Evolutionary conservation across 1,140 invertebrate species (phyloP), one percentile per base, ranked within the genome.

Genomic region (Pogonomyrmex barbatus): DNA sequence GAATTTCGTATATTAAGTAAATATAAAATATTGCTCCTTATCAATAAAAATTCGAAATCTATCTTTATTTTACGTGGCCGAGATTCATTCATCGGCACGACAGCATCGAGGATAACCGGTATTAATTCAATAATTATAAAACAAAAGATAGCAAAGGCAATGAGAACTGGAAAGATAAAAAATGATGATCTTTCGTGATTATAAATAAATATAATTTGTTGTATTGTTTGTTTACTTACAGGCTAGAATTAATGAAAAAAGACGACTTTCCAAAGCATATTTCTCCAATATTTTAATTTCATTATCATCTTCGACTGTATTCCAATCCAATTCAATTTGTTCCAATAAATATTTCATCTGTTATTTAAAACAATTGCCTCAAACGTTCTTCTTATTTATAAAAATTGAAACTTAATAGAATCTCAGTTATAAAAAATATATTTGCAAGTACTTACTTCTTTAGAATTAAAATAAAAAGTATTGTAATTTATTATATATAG

Each of bases 1-100:
- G 9, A 2, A 54, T 47, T 36, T 63, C 60, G 17, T 54, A 5
- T 42, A 65, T 54, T 17, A 76, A 45, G 14, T 56, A 42, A 9
- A 65, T 17, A 14, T 42, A 42, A 94, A 82, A 54, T 86, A 62
- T 12, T 82, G 9, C 2, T 54, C 3, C 5, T 60, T 12, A 2
- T 86, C 78, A 4, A 86, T 24, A 12, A 86, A 30, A 86, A 54
- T 50, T 86, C 77, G 2, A 52, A 58, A 0, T 14, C 4, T 3
- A 82, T 4, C 14, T 65, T 12, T 14, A 71, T 56, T 39, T 75
- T 58, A 1, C 54, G 58, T 36, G 47, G 47, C 1, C 68, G 70
- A 39, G 85, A 67, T 50, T 83, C 67, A 30, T 87, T 83, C 8
- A 75, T 60, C 30, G 85, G 78, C 36, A 0, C 2, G 1, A 82